Base-by-base conservation (phyloP, 2,113 vertebrate species). In the Chitala chitala region DNA sequence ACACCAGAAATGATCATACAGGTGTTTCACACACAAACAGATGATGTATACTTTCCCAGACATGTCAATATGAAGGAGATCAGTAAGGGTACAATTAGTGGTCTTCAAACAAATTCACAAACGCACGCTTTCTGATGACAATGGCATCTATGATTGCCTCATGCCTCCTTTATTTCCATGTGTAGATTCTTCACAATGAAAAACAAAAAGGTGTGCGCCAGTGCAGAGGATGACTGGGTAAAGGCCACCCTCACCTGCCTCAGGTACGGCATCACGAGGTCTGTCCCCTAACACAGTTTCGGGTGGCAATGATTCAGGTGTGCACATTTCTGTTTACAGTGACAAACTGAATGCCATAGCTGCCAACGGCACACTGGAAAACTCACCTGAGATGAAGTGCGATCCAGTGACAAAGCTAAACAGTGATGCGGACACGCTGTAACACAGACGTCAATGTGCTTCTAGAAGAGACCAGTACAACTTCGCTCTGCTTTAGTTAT, bases 101-200 rank as follows among this genome's bases (percentile, higher is more conserved):
- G 24, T 56, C 24, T 22, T 56, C 3, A 33, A 24, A 5, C 44
- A 24, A 13, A 64, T 68, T 50, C 24, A 48, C n/a, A 64, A 38
- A 26, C n/a, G 63, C 38, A 48, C 40, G 48, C 48, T 29, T 36
- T 24, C 38, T 20, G 36, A n/a, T 24, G 53, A 40, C 48, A 72
- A 17, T 15, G 36, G 15, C 4, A 42, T n/a, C 24, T 71, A 46
- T 3, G 24, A 58, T 5, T 22, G 26, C 10, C 7, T 59, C 5
- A 6, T 69, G 13, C 58, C 9, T 53, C 44, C 26, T 42, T 17
- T 26, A 36, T 36, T 63, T 76, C 79, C 24, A 3, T 5, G 63
- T 84, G 9, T 31, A 91, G 90, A 71, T 88, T 91, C 72, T 73
- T 79, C 75, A 90, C 85, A 0, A n/a, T 69, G 2, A 74, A 8